These are phyloP conservation scores for Junonia oenone DNA, from an alignment of 2,888 invertebrate species.

Conservation along the genomic window DNA sequence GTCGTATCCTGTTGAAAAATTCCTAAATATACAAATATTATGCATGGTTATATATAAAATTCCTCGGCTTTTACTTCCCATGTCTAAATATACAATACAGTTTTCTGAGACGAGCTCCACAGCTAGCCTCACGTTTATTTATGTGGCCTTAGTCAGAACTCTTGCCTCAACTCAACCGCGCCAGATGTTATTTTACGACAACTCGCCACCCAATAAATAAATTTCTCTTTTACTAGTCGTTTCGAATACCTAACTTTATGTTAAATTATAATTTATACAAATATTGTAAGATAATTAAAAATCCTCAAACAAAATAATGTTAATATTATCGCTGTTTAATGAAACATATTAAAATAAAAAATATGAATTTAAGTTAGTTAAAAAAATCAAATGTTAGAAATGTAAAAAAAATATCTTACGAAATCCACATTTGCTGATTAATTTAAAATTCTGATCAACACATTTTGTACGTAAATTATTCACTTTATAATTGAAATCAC, in stretches of 20 bases:
- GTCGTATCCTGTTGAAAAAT: not conserved
- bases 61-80: constrained; percentile 11
- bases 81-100: constrained; percentile 36
- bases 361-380: not conserved
- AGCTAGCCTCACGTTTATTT: constrained; percentile 67
- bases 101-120: constrained; percentile 40
- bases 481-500: constrained; percentile 23
- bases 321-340: not conserved
- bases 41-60: not conserved
- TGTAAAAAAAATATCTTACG: constrained; percentile 20
- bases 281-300: not conserved
- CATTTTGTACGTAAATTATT: constrained; percentile 8
- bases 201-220: constrained; percentile 60
- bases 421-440: constrained; percentile 15
- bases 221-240: constrained; percentile 19
- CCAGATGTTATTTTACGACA: constrained; percentile 76
- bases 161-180: constrained; percentile 69
- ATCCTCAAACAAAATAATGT: not conserved
- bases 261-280: not conserved
- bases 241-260: not conserved
- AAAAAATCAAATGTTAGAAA: constrained; percentile 9
- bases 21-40: not conserved
- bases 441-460: constrained; percentile 7
- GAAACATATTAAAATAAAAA: not conserved
- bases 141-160: constrained; percentile 71